These are phyloP conservation scores for Antechinus flavipes DNA, from an alignment of 2,113 vertebrate species.

Conservation along the genomic window DNA sequence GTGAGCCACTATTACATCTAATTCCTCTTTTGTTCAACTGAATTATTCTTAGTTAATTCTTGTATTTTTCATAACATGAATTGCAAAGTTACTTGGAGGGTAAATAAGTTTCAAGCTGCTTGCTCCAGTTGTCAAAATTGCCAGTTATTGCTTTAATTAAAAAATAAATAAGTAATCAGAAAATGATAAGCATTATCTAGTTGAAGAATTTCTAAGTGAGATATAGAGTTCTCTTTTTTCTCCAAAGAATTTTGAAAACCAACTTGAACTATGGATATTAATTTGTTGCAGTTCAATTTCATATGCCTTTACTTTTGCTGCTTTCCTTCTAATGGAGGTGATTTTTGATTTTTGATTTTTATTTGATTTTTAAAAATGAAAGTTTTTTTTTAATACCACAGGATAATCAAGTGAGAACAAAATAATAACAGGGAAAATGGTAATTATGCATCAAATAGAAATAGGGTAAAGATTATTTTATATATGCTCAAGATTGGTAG, in stretches of 20 bases:
- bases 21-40: not conserved
- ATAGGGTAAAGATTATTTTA: not conserved
- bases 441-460: not conserved
- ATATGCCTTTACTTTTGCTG: not conserved
- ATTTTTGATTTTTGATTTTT: too few relatives aligned
- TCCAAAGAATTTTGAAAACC: not conserved
- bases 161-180: not conserved
- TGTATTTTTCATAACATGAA: not conserved
- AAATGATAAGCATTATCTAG: not conserved
- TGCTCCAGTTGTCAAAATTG: not conserved
- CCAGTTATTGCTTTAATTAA: not conserved
- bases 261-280: not conserved
- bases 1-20: not conserved
- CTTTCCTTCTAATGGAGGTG: not conserved
- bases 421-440: not conserved
- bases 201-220: not conserved
- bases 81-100: not conserved
- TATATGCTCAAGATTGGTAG: not conserved
- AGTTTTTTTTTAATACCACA: not conserved
- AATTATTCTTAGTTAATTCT: not conserved
- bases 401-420: not conserved
- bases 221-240: not conserved
- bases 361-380: not conserved
- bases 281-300: not conserved
- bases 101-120: not conserved